Base-by-base conservation (phyloP, 2,888 invertebrate genomes). In the Phorcus lineatus region DNA sequence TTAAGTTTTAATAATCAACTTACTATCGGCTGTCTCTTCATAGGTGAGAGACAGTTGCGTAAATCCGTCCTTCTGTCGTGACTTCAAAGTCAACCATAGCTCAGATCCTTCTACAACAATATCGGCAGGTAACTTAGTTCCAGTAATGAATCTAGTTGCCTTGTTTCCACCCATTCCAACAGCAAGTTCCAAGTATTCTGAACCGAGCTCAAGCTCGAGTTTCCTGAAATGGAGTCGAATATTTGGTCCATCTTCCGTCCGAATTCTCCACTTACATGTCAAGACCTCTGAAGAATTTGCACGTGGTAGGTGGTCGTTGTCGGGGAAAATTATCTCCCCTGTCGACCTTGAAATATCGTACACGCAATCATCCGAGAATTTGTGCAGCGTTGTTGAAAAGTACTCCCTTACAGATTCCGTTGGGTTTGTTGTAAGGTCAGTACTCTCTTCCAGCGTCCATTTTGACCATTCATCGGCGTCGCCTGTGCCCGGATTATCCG, bases 81-180 rank as follows among this genome's bases (percentile, higher is more conserved):
- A 74, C 54, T 53, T 36, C 11, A 81, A 24, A 22, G 77, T 75
- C 52, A 83, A 53, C 67, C 77, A 79, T 3, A 81, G 16, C 28
- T 70, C 62, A 0, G 79, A 62, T 62, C 79, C 79, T 11, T 40
- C 31, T 9, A 77, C 52, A 16, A 81, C 54, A 19, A 81, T 66
- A n/a, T 77, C 77, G 0, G 31, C 31, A 16, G 83, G 83, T 13
- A 80, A 13, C 62, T 83, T 83, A 19, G 36, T 83, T 1, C 83
- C 83, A 6, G 81, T 80, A 47, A 74, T 74, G 11, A 47, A 31
- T 3, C 83, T 54, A 16, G 52, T 77, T 24, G 67, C 47, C 7
- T 47, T 74, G 24, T 66, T 75, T 36, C 79, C 79, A 16, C 77
- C 78, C 70, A 62, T 62, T 2, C 75, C 80, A 0, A 77, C 78